phyloP scores from a whole-genome alignment of 2,797 vertebrate species.

The Phoxinus dragarum region DNA sequence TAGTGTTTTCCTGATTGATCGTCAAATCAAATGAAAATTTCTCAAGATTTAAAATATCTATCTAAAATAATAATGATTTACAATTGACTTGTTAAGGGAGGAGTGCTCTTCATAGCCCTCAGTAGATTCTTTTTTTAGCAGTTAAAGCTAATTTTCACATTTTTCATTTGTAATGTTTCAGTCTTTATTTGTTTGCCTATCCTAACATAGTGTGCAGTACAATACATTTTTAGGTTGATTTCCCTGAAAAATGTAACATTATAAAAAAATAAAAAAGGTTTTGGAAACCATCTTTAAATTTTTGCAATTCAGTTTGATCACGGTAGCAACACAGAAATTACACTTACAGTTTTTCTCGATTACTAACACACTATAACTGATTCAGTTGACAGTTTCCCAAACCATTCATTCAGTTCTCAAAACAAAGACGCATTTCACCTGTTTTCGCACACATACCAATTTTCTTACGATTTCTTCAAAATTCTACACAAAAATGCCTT shows the following conservation, averaged over 20 bases:
- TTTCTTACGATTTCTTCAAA: background rate
- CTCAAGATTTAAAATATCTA: background rate
- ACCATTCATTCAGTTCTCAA: background rate
- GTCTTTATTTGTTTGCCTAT: background rate
- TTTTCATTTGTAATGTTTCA: background rate
- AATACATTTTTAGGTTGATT: background rate
- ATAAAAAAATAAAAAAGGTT: background rate
- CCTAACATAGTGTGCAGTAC: background rate
- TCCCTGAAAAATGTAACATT: background rate
- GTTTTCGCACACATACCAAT: background rate
- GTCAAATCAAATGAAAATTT: background rate
- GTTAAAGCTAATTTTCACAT: background rate
- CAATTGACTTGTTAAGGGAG: background rate
- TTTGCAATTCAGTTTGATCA: background rate
- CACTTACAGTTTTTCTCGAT: no score
- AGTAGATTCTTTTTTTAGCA: background rate
- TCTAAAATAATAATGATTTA: background rate
- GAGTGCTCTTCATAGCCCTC: background rate
- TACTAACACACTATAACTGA: background rate
- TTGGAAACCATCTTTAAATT: background rate
- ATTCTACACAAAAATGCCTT: background rate
- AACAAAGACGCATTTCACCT: background rate
- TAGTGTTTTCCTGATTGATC: background rate
- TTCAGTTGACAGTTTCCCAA: background rate
- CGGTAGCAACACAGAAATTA: background rate